Evolutionary conservation across 2,888 invertebrate genomes (phyloP), one percentile per base, ranked within the genome.

Genomic region (Drosophila kuntzei): DNA sequence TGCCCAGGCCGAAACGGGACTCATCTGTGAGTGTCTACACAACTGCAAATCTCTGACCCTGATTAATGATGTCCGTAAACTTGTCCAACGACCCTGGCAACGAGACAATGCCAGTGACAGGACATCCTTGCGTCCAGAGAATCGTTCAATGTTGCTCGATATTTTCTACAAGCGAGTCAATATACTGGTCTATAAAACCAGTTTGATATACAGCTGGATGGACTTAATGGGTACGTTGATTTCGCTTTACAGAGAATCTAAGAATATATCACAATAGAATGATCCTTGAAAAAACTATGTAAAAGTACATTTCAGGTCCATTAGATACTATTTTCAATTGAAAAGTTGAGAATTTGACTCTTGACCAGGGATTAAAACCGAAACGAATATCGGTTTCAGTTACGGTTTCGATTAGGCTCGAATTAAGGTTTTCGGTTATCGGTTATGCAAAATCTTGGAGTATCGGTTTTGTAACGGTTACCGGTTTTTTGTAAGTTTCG

Each of bases 161-260:
- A 80, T 93, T 0, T 92, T 86, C 78, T 93, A 90, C 74, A 83
- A 86, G 11, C 82, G 78, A 7, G 72, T 90, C 16, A 87, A 87
- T 4, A 89, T 92, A 60, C 78, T 92, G 65, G 90, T 92, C 2
- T 93, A 92, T 75, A 90, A 90, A 51, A 93, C 92, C 0, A 92
- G 91, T 32, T 78, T 93, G 4, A 88, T 91, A 18, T 92, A 92
- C 64, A 92, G 91, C 7, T 92, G 92, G 90, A 76, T 92, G 29
- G 93, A 93, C 76, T 81, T 93, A 20, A 77, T 93, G 58, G 93
- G 93, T 93, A 76, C 60, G 82, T 20, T n/a, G 1, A 18, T 27
- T 27, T 14, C 1, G 7, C 7, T n/a, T 11, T 29, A 16, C 11
- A 11, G 12, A 14, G 5, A 29, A 11, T 7, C 43, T 27, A 29